A percentile compares a stretch with the other conserved stretches of the same genome.
Conservation (phyloP, 2,113 vertebrate species). For the Austrofundulus limnaeus region DNA sequence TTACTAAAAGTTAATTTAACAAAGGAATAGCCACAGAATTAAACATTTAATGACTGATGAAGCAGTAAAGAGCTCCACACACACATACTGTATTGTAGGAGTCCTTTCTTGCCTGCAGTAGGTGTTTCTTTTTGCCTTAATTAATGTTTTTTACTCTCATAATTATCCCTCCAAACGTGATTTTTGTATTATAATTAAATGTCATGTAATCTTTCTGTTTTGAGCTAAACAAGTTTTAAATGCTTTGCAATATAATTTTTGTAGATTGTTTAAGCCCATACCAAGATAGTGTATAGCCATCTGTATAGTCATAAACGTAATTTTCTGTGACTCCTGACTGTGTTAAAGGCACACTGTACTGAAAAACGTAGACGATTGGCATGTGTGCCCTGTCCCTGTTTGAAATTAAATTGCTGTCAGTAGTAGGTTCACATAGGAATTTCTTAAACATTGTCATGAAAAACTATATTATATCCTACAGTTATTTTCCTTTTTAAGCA, state of each 20-base stretch:
- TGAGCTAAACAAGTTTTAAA: not conserved
- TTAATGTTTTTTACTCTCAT: not conserved
- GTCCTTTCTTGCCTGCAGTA: not conserved
- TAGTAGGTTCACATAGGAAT: not conserved
- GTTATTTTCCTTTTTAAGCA: not conserved
- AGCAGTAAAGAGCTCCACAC: no score
- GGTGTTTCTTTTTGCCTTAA: not conserved
- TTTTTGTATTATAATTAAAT: not conserved
- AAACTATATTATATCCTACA: not conserved
- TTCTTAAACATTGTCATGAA: not conserved
- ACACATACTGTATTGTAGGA: no score
- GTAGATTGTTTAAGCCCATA: no score
- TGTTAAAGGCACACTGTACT: not conserved
- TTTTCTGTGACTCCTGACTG: not conserved
- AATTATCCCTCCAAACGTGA: no score
- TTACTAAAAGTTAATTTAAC: no score
- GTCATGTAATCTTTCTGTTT: not conserved
- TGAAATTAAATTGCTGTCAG: not conserved
- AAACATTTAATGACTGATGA: no score
- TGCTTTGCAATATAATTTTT: not conserved
- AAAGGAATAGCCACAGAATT: no score
- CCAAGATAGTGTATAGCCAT: not conserved
- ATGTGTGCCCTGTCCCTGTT: no score
- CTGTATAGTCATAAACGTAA: no score
- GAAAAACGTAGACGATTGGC: no score